These are phyloP conservation scores for Callipepla californica DNA, from an alignment of 2,113 vertebrate species.

Conservation along the genomic window DNA sequence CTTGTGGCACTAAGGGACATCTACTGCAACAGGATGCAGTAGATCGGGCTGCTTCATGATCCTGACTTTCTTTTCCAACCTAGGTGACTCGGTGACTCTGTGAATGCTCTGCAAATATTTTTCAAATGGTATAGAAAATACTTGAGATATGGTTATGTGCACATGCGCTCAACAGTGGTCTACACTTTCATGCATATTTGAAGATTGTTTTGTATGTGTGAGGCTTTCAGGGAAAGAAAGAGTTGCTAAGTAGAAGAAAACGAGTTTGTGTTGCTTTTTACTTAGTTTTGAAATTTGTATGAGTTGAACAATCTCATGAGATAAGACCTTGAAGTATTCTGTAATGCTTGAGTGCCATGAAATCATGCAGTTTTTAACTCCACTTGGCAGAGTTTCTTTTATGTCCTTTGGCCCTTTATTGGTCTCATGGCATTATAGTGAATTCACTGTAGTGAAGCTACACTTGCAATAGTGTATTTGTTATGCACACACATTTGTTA, in stretches of 20 bases:
- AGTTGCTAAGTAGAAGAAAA: background rate
- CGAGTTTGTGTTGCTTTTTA: background rate
- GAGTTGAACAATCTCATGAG: background rate
- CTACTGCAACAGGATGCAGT: background rate
- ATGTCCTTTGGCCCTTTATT: background rate
- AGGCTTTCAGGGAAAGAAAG: background rate
- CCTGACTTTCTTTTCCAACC: background rate
- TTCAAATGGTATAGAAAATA: background rate
- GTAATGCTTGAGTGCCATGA: background rate
- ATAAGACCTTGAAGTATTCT: background rate
- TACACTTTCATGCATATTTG: background rate
- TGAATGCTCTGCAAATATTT: background rate
- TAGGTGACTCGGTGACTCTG: background rate
- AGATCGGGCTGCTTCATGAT: background rate
- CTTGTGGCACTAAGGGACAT: background rate
- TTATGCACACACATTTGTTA: background rate
- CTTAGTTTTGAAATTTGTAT: background rate
- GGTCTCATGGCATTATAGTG: background rate
- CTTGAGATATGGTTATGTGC: background rate
- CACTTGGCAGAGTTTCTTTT: background rate
- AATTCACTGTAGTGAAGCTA: background rate
- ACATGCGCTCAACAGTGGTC: background rate
- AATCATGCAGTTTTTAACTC: background rate
- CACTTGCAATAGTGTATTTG: background rate
- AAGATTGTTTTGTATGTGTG: background rate